Percentiles rank a stretch among this genome's conserved stretches.
Evolutionary conservation across 2,888 invertebrate genomes (phyloP).

Genomic region (Macrosiphum euphorbiae): DNA sequence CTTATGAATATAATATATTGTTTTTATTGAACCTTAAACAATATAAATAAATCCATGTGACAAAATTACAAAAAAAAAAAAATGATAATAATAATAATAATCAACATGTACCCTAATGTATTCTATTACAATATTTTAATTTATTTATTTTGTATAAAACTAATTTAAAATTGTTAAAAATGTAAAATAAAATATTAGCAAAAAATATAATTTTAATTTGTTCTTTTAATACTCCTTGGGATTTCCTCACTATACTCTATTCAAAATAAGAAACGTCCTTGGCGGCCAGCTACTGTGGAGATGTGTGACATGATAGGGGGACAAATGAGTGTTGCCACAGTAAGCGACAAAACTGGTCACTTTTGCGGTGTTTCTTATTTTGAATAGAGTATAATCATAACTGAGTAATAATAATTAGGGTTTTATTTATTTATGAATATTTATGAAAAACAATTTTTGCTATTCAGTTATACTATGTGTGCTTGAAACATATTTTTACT

Average conservation of each 20-base stretch:
- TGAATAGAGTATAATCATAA: too few relatives aligned
- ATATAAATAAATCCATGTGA: background rate
- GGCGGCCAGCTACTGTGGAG: too few relatives aligned
- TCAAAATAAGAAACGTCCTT: too few relatives aligned
- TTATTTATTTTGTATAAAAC: slow-evolving; percentile 12
- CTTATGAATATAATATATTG: too few relatives aligned
- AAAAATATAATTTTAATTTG: background rate
- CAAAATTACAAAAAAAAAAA: background rate
- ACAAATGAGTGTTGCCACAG: too few relatives aligned
- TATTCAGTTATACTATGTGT: background rate
- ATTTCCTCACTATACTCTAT: background rate
- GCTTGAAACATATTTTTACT: too few relatives aligned
- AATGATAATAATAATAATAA: background rate
- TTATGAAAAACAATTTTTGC: background rate
- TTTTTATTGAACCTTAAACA: background rate
- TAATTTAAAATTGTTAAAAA: background rate
- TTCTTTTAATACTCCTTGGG: background rate
- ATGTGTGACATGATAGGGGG: too few relatives aligned
- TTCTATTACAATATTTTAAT: slow-evolving; percentile 4
- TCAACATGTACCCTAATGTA: background rate
- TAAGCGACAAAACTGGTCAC: too few relatives aligned
- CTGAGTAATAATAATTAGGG: background rate
- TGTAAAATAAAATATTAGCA: slow-evolving; percentile 6
- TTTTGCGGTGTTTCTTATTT: too few relatives aligned
- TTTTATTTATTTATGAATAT: background rate